These are phyloP conservation scores for Rhadinocentrus ornatus DNA, from an alignment of 2,797 vertebrate genomes.

Conservation along the genomic window DNA sequence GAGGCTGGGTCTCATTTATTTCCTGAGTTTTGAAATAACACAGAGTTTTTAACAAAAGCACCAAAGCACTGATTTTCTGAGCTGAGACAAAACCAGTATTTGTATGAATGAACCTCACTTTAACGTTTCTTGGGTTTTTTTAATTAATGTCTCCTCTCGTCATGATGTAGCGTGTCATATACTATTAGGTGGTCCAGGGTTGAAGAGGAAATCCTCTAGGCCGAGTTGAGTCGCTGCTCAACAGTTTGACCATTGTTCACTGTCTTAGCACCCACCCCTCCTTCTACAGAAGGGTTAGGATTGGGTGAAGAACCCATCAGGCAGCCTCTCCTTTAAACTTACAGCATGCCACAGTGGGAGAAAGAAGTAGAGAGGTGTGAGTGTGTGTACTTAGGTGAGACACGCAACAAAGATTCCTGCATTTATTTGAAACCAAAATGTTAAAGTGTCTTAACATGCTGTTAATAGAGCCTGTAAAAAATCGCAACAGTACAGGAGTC, in stretches of 20 bases:
- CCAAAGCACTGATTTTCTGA: slow-evolving; percentile 18
- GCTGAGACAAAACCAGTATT: slow-evolving; percentile 17
- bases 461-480: slow-evolving; percentile 1
- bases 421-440: slow-evolving; percentile 1
- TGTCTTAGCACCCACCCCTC: slow-evolving; percentile 47
- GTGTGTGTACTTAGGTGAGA: neutral
- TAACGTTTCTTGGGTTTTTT: slow-evolving; percentile 37
- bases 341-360: slow-evolving; percentile 40
- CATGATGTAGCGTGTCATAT: slow-evolving; percentile 68
- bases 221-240: slow-evolving; percentile 69
- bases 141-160: slow-evolving; percentile 52
- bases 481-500: neutral
- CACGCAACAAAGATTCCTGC: slow-evolving; percentile 3
- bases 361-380: slow-evolving; percentile 33
- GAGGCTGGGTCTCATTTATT: neutral
- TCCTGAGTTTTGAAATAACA: slow-evolving; percentile 8
- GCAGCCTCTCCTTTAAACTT: slow-evolving; percentile 45
- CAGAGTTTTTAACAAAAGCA: slow-evolving; percentile 10
- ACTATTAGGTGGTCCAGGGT: slow-evolving; percentile 65
- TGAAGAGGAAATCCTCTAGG: slow-evolving; percentile 80
- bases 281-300: slow-evolving; percentile 20
- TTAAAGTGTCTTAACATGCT: neutral
- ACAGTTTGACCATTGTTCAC: slow-evolving; percentile 81
- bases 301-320: slow-evolving; percentile 51
- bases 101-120: slow-evolving; percentile 22